Percentiles rank a stretch among this genome's conserved stretches.
Evolutionary conservation across 2,888 invertebrate species (phyloP).

Genomic region (Didymodactylos carnosus): DNA sequence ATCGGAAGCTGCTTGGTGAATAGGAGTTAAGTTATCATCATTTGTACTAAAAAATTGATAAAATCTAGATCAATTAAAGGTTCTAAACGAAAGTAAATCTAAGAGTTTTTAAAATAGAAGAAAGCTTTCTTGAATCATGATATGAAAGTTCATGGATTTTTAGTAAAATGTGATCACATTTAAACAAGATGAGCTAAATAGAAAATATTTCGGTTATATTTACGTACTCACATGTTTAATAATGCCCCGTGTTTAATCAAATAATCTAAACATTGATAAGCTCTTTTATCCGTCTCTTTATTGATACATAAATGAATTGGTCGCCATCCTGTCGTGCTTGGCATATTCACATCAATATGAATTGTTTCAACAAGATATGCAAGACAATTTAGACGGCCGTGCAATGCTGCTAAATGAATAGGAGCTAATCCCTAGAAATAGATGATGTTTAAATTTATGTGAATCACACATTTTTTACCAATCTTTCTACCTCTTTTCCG

Average conservation of each 20-base stretch:
- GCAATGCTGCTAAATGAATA: slow-evolving; percentile 30
- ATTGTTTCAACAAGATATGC: slow-evolving; percentile 28
- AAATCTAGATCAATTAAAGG: not conserved
- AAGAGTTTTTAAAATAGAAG: not conserved
- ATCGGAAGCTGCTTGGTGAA: slow-evolving; percentile 34
- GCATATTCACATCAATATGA: slow-evolving; percentile 27
- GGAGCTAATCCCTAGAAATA: slow-evolving; percentile 23
- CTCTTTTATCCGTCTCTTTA: slow-evolving; percentile 29
- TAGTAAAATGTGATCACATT: too few relatives aligned
- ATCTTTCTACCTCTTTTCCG: slow-evolving; percentile 29
- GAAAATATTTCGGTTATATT: too few relatives aligned
- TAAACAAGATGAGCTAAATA: too few relatives aligned
- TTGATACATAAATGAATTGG: slow-evolving; percentile 31
- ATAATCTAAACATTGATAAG: slow-evolving; percentile 26
- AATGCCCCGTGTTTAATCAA: slow-evolving; percentile 28
- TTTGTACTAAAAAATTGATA: slow-evolving; percentile 22
- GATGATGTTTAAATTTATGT: not conserved
- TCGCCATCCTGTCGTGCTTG: slow-evolving; percentile 31
- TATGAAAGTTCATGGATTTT: too few relatives aligned
- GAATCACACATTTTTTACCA: not conserved
- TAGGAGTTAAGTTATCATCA: slow-evolving; percentile 32
- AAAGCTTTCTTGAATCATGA: not conserved
- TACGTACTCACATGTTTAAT: slow-evolving; percentile 25
- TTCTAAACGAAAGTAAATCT: not conserved
- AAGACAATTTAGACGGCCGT: slow-evolving; percentile 30